phyloP scores from a whole-genome alignment of 2,113 vertebrate species.

The Cinclus mexicanus region DNA sequence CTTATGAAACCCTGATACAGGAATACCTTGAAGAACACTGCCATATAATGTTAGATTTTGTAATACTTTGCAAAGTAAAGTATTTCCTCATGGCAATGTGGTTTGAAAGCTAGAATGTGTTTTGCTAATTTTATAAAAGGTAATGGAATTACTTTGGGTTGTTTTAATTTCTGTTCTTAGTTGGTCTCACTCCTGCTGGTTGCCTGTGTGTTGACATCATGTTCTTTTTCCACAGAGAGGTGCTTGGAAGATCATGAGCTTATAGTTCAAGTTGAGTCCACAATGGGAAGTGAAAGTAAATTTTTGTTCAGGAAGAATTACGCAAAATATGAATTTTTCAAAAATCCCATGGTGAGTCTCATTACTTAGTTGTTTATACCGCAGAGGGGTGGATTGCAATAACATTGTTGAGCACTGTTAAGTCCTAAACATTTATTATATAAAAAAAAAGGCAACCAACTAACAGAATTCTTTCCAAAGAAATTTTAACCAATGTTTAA shows the following conservation, averaged over 20 bases:
- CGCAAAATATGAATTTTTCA: constrained; percentile 98
- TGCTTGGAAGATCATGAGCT: constrained; percentile 95
- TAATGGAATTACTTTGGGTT: not conserved
- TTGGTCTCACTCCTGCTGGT: not conserved
- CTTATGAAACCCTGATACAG: not conserved
- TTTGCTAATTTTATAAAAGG: not conserved
- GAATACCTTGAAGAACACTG: not conserved
- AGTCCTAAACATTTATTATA: not conserved
- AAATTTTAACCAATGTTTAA: not conserved
- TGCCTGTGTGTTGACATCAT: not conserved
- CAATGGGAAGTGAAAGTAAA: constrained; percentile 92
- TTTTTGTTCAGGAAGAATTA: constrained; percentile 99
- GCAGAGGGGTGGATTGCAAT: not conserved
- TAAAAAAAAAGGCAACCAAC: not conserved
- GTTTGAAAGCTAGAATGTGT: not conserved
- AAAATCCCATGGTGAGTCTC: constrained; percentile 88
- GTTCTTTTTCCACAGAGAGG: constrained; percentile 79
- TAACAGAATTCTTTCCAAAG: not conserved
- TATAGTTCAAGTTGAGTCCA: constrained; percentile 89
- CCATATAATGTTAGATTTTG: not conserved
- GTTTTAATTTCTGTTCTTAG: not conserved
- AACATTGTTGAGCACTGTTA: not conserved
- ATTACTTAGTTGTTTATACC: not conserved
- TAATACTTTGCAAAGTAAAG: not conserved
- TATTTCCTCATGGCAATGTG: not conserved